Base-by-base conservation (phyloP, 2,113 vertebrate genomes). In the Microcebus murinus region DNA sequence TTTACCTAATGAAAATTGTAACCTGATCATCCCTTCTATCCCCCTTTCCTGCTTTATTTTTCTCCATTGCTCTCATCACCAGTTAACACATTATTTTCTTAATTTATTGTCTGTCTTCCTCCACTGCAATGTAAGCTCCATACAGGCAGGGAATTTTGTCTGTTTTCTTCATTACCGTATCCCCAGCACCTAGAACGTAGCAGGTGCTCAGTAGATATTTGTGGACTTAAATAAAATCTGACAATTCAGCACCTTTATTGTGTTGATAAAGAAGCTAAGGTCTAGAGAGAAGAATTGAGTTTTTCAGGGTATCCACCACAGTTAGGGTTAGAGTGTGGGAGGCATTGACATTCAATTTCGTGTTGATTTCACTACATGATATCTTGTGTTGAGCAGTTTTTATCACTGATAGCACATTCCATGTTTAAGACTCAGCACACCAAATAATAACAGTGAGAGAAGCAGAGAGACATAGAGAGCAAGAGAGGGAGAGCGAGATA, bases 171-270 rank as follows among this genome's bases (percentile, higher is more conserved):
- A 20, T 91, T 85, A 61, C 10, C 76, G 29, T 92, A 52, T 70
- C 10, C 11, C 18, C 84, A 80, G 34, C 5, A 55, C 65, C 10
- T 92, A 45, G 59, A 74, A 45, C 57, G 80, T 39, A 52, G 36
- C n/a, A 79, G 65, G 17, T 70, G 59, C 39, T 93, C 65, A 87
- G 52, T 67, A 83, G 71, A 71, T 77, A 73, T 27, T 61, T 31
- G 8, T 84, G 27, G 63, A 67, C 74, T 89, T 79, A 89, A 93
- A 70, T 65, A 79, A 84, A 94, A 88, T 50, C 55, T 88, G 65
- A 0, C 36, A 57, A 67, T 73, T 71, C 34, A 68, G 45, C 5
- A 50, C 12, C 31, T 42, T 68, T 34, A 63, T 68, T 79, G 11
- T 82, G 5, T 17, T 21, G 12, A 84, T 25, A 74, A 80, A 6